Evolutionary conservation across 64 coral and sea anemone genomes (phyloP).

Genomic region (Hydrozoanthus tunicans): DNA sequence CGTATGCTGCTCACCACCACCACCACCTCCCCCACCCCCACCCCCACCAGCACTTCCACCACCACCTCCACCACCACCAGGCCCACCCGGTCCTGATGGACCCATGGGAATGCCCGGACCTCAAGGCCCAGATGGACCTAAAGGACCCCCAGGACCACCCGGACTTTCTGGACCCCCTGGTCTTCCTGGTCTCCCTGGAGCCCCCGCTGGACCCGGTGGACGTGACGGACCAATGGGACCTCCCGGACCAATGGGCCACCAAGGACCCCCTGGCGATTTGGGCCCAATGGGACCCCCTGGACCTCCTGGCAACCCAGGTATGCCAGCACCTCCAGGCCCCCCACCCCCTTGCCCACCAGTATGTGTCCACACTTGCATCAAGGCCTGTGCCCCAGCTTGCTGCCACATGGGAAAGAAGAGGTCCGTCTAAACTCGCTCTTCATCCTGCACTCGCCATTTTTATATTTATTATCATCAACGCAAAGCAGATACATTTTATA

Average conservation of each 20-base stretch:
- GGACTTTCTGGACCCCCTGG: conserved; percentile 93
- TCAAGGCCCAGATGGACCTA: conserved; percentile 93
- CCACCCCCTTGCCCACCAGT: conserved; percentile 97
- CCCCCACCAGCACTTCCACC: conserved; percentile 89
- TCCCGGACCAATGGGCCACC: conserved; percentile 93
- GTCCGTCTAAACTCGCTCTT: conserved; percentile 48
- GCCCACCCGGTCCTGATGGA: conserved; percentile 97
- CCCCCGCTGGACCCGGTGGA: conserved; percentile 92
- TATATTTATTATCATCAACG: conserved; percentile 32
- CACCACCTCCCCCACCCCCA: conserved; percentile 86
- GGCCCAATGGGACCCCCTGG: conserved; percentile 96
- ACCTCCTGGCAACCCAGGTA: conserved; percentile 79
- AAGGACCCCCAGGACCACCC: conserved; percentile 96
- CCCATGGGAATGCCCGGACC: conserved; percentile 99
- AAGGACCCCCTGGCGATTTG: conserved; percentile 98
- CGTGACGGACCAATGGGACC: conserved; percentile 99
- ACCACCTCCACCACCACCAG: conserved; percentile 95
- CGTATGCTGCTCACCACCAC: conserved; percentile 92
- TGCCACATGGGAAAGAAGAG: conserved; percentile 92
- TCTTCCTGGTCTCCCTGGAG: conserved; percentile 90
- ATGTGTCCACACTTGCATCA: conserved; percentile 97
- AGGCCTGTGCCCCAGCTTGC: conserved; percentile 90
- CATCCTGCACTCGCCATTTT: conserved; percentile 41
- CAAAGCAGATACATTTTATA: conserved; percentile 36
- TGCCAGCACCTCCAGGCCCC: conserved; percentile 95